A percentile compares a stretch with the other conserved stretches of the same genome.
phyloP scores from a whole-genome alignment of 2,888 invertebrate genomes.

The Teleiodes luculella region DNA sequence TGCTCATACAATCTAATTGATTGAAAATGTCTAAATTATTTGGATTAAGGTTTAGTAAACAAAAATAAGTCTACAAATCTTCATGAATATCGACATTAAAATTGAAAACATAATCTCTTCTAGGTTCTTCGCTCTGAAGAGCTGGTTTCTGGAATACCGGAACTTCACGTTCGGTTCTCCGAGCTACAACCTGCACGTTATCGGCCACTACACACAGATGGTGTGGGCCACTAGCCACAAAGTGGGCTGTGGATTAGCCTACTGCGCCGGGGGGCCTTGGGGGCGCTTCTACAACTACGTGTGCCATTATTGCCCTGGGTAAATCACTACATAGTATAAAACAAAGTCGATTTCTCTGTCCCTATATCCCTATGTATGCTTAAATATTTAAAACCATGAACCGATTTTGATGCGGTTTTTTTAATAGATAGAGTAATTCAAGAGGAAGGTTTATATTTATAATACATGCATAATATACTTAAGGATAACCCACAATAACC shows the following conservation, averaged over 20 bases:
- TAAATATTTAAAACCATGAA: no score
- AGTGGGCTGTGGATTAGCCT: constrained; percentile 86
- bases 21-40: no score
- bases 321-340: constrained; percentile 63
- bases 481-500: no score
- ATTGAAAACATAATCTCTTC: constrained; percentile 27
- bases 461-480: no score
- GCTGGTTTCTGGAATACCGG: constrained; percentile 87
- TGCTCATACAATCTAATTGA: no score
- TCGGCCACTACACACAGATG: constrained; percentile 91
- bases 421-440: no score
- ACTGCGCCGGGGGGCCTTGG: constrained; percentile 81
- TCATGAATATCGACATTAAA: not conserved
- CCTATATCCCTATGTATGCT: no score
- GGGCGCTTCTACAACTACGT: constrained; percentile 87
- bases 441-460: no score
- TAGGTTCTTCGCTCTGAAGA: constrained; percentile 88
- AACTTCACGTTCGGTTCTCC: constrained; percentile 85
- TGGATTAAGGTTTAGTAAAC: no score
- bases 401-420: no score
- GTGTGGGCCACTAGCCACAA: constrained; percentile 89
- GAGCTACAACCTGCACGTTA: constrained; percentile 77
- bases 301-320: constrained; percentile 92
- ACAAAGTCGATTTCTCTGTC: no score
- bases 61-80: no score